These are phyloP conservation scores for Meghimatium bilineatum DNA, from an alignment of 2,888 invertebrate genomes.

Conservation along the genomic window DNA sequence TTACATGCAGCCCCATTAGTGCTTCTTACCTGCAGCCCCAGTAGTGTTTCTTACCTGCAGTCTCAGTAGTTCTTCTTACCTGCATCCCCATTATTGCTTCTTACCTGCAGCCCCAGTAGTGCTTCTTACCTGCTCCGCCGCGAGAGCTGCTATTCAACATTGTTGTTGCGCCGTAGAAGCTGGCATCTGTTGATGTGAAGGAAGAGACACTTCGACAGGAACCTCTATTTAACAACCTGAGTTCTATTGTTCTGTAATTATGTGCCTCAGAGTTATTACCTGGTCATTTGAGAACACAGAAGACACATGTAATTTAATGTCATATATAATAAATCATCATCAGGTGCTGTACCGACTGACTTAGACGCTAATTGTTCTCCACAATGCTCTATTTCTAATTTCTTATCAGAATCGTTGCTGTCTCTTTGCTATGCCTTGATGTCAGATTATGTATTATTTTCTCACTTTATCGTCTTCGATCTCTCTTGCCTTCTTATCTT, in stretches of 20 bases:
- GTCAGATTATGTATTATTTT: too few species aligned
- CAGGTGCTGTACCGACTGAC: too few species aligned
- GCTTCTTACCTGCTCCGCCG: neutral
- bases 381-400: too few species aligned
- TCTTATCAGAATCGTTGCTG: too few species aligned
- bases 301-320: too few species aligned
- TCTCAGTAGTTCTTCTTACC: neutral
- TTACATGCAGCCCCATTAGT: too few species aligned
- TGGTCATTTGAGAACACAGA: too few species aligned
- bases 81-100: neutral
- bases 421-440: too few species aligned
- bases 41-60: neutral
- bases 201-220: constrained; percentile 54
- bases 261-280: neutral
- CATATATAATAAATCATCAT: too few species aligned
- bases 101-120: neutral
- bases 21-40: neutral
- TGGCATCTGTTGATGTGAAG: constrained; percentile 51
- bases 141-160: neutral
- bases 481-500: too few species aligned
- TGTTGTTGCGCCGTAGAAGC: neutral
- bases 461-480: too few species aligned
- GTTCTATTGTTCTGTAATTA: constrained; percentile 55
- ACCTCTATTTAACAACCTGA: constrained; percentile 51
- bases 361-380: too few species aligned